phyloP scores from a whole-genome alignment of 2,113 vertebrate genomes.

The Tragulus kanchil region DNA sequence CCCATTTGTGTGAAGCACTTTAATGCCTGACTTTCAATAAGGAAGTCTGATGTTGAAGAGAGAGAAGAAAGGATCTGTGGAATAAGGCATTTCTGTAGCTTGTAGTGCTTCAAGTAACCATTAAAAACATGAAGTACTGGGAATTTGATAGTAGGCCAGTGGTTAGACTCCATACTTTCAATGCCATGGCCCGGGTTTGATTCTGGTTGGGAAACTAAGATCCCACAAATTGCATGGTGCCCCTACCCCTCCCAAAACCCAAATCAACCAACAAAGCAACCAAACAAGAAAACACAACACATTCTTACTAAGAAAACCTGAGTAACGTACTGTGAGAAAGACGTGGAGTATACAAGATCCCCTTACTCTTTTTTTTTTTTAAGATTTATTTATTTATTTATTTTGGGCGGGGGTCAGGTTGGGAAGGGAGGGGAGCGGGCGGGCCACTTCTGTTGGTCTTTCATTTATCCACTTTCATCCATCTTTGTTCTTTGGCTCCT shows the following conservation, averaged over 20 bases:
- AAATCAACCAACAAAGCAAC: neutral
- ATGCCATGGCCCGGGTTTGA: neutral
- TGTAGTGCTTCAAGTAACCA: neutral
- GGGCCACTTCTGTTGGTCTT: no score
- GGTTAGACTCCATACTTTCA: neutral
- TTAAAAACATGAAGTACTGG: neutral
- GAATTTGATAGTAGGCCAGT: neutral
- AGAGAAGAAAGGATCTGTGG: neutral
- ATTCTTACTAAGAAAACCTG: neutral
- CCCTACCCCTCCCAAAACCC: accelerated
- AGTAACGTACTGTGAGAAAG: neutral
- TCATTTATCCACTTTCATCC: no score
- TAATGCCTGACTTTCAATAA: neutral
- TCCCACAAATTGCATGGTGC: neutral
- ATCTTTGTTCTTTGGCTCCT: no score
- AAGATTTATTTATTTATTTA: no score
- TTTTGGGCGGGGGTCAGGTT: no score
- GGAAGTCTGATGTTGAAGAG: neutral
- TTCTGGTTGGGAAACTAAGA: neutral
- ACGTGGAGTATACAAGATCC: neutral
- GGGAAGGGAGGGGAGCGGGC: no score
- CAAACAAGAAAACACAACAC: neutral
- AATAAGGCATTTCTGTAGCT: neutral
- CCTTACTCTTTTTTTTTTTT: neutral
- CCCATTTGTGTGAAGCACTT: neutral